Base-by-base conservation (phyloP, 2,888 invertebrate species). In the Drosophila koepferae region DNA sequence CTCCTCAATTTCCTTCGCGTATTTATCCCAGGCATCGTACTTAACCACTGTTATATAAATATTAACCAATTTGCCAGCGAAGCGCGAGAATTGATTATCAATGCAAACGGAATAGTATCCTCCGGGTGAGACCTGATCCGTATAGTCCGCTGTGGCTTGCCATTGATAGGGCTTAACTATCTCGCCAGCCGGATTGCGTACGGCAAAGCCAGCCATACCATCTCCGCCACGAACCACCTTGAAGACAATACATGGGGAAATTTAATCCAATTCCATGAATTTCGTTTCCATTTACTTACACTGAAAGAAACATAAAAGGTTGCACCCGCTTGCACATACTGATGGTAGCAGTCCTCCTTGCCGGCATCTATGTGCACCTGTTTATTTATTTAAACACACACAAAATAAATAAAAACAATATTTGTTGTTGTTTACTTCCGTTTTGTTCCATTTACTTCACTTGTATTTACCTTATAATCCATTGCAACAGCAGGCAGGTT, bases 231-330 rank as follows among this genome's bases (percentile, higher is more conserved):
- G 95, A 80, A 98, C 94, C 28, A 98, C 98, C 98, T 98, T 89
- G 6, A 7, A 12, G 7, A 23, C 0, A 14, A 51, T n/a, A 16
- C 41, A 41, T 7, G n/a, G n/a, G 12, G 20, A 6, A 10, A 5
- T 2, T 36, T 44, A 23, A 1, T 34, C 12, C 49, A 23, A 55
- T 46, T 66, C 20, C 38, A n/a, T 62, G 53, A 40, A 14, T 23
- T 2, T 7, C 10, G 9, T 36, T 6, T 23, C n/a, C 9, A n/a
- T 10, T 34, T 10, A 91, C 91, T 93, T 93, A 98, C 98, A 95
- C 98, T 98, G 93, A 98, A 98, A 85, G 98, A 97, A 73, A 98
- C 97, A 93, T 98, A 98, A 92, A 99, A 97, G 71, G 98, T 98
- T 28, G 98, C 98, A 62, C 97, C 97, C 64, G 96, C 95, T 90